A percentile compares a stretch with the other conserved stretches of the same genome.
Conservation (phyloP, 2,888 invertebrate species). For the Nudaria mundana region DNA sequence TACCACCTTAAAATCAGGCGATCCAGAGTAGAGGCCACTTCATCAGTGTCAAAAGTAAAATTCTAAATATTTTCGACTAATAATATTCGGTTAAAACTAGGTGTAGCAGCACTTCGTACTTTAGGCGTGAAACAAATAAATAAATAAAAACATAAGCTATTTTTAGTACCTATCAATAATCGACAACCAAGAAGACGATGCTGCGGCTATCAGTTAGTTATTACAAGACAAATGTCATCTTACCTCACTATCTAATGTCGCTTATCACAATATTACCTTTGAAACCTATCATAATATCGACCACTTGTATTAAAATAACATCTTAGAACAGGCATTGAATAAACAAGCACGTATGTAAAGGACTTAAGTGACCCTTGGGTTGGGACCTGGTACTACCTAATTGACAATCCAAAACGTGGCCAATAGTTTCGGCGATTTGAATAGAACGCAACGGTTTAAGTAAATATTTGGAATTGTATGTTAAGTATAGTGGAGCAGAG, state of each 20-base stretch:
- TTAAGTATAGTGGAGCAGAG: conserved; percentile 25
- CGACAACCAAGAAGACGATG: too few relatives aligned
- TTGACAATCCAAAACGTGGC: conserved; percentile 61
- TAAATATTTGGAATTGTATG: conserved; percentile 41
- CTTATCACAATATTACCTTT: conserved; percentile 9
- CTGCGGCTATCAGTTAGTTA: too few relatives aligned
- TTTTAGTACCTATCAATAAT: too few relatives aligned
- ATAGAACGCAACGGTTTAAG: conserved; percentile 48
- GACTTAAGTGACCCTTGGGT: conserved; percentile 25
- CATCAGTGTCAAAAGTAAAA: too few relatives aligned
- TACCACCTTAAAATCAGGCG: too few relatives aligned
- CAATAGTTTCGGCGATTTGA: conserved; percentile 62
- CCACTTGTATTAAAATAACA: conserved; percentile 42
- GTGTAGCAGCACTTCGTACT: too few relatives aligned
- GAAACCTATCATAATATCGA: conserved; percentile 22
- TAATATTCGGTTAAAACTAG: too few relatives aligned
- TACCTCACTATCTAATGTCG: background rate
- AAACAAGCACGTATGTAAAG: conserved; percentile 38
- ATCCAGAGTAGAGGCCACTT: too few relatives aligned
- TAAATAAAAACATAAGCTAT: too few relatives aligned
- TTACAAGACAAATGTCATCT: conserved; percentile 1
- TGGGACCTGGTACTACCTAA: conserved; percentile 43
- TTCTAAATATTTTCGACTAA: too few relatives aligned
- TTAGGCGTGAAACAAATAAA: too few relatives aligned
- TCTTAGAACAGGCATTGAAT: conserved; percentile 31